Evolutionary conservation across 1,140 invertebrate genomes (phyloP), one percentile per base, ranked within the genome.

Genomic region (Andricus grossulariae): DNA sequence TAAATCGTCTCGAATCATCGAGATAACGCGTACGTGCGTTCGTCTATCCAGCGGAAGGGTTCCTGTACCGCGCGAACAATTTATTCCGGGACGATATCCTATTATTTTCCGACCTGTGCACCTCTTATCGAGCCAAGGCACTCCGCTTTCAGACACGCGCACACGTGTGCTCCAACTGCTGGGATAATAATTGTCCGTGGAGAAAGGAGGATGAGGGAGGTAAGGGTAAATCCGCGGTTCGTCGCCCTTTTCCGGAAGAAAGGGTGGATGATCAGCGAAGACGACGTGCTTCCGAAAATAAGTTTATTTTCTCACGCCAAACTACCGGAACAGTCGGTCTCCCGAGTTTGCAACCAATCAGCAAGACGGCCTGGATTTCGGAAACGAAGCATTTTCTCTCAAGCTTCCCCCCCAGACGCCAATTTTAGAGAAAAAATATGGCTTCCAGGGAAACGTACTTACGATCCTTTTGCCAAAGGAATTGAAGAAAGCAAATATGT

Each of bases 341-440:
- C 15, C 13, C 25, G 39, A 45, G 15, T 66, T 66, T 66, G 60
- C 25, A 39, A 45, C 13, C 15, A 45, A 66, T 66, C 25, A 66
- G 39, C 12, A 11, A 60, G 19, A 39, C 21, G 13, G 4, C 6
- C 12, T 32, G 57, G 21, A 39, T 60, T 60, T 60, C 21, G 21
- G 21, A 60, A 60, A 15, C 21, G 18, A 57, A 57, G 21, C 25
- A 13, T 60, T 60, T 25, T 32, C 19, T 60, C 16, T 60, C 25
- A 25, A 32, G 8, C 19, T 21, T 25, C 32, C 16, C 7, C 21
- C 3, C 3, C 8, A 75, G 76, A 76, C 71, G 77, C 77, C 76
- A 45, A 16, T 72, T 72, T 77, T 66, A 21, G 55, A 71, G 76
- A 77, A 80, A 83, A 78, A 80, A 80, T 72, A 73, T 73, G 76